Base-by-base conservation (phyloP, 2,113 vertebrate species). In the Lucifuga dentata region DNA sequence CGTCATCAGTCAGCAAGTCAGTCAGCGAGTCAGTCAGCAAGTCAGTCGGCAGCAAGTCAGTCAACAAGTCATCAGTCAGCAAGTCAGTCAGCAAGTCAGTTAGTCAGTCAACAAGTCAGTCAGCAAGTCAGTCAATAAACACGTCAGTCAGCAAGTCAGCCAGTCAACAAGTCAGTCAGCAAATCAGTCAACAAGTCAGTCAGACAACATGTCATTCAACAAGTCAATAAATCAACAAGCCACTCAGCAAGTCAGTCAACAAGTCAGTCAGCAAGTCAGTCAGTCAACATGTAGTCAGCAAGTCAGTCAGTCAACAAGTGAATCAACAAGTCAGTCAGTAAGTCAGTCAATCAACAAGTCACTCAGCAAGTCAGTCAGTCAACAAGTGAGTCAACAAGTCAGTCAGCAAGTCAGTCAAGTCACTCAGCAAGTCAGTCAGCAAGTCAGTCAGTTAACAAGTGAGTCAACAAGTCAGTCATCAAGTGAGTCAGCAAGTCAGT, bases 1-100 rank as follows among this genome's bases (percentile, higher is more conserved):
- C 2, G 44, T 32, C 35, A 23, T 56, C 16, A 24, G 24, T 56
- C 13, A 45, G 26, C 66, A 43, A 26, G 35, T 55, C 50, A 61
- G n/a, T 7, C 52, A 19, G 8, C 62, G 5, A 71, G 21, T 75
- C 69, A 12, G 19, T 41, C 58, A 19, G 55, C n/a, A n/a, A n/a
- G n/a, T n/a, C n/a, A 77, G 80, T 62, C 61, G 61, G 17, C 53
- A 38, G 26, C 33, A 51, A 69, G 75, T 81, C 71, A 67, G 76
- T 67, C 70, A 84, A 63, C 53, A 59, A n/a, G n/a, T n/a, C n/a
- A n/a, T 70, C 23, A 40, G 24, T 65, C 3, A 1, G 17, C 32
- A 4, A 8, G 24, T 68, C 58, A 35, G 24, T 29, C 21, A 16
- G 11, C 33, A 35, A 20, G 39, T 16, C 26, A 49, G 52, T 23